Conservation (phyloP, 2,113 vertebrate genomes). For the Hucho hucho region DNA sequence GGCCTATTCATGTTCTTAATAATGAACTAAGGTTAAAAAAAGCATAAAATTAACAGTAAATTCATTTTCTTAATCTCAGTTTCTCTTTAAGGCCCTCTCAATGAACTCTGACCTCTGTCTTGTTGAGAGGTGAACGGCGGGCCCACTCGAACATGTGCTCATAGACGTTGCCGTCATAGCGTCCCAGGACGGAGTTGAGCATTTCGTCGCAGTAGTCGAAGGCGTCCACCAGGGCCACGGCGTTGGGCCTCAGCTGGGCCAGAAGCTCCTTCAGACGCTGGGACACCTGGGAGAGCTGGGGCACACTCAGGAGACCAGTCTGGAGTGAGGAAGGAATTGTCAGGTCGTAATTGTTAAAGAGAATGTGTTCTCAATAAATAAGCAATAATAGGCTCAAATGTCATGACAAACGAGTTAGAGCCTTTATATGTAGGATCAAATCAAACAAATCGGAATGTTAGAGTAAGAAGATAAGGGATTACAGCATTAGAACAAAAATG, state of each 20-base stretch:
- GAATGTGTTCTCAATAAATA: background rate
- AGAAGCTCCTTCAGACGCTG: constrained; percentile 84
- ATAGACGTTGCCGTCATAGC: constrained; percentile 94
- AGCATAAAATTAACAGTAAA: too few species aligned
- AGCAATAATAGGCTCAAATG: background rate
- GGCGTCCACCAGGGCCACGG: constrained; percentile 87
- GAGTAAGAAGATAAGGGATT: too few species aligned
- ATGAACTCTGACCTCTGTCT: constrained; percentile 78
- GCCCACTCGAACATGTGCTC: constrained; percentile 97
- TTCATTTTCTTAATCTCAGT: too few species aligned
- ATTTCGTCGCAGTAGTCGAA: constrained; percentile 84
- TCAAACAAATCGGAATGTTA: too few species aligned
- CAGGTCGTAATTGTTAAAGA: too few species aligned
- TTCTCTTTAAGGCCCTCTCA: background rate
- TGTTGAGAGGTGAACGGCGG: constrained; percentile 88
- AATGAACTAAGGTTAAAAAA: too few species aligned
- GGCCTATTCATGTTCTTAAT: too few species aligned
- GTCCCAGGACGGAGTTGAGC: constrained; percentile 88
- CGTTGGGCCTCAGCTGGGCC: constrained; percentile 81
- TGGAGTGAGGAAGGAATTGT: constrained; percentile 47
- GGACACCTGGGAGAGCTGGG: constrained; percentile 82
- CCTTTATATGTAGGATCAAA: too few species aligned
- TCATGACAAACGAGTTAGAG: too few species aligned
- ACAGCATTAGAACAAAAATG: too few species aligned
- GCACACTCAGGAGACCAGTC: constrained; percentile 81